Percentiles rank a stretch among this genome's conserved stretches.
Conservation (phyloP, 2,888 invertebrate species). For the Caenorhabditis virilis region DNA sequence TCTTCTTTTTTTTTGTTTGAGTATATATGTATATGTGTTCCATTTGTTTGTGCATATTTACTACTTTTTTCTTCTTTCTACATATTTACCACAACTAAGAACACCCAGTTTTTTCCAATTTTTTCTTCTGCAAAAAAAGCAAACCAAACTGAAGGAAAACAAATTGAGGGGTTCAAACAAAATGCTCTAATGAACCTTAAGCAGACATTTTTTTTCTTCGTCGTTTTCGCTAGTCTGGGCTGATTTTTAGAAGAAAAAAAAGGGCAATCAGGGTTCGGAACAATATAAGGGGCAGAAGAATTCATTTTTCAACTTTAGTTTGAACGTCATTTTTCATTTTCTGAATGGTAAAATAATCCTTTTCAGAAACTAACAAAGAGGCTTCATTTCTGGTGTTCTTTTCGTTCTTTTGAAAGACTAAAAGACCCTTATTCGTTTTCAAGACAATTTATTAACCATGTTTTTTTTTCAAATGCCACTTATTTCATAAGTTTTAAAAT, state of each 20-base stretch:
- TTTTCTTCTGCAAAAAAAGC: background rate
- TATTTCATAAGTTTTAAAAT: too few species aligned
- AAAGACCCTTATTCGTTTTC: too few species aligned
- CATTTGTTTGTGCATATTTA: background rate
- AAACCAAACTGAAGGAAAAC: background rate
- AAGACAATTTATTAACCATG: too few species aligned
- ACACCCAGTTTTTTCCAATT: background rate
- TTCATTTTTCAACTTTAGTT: too few species aligned
- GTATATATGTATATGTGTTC: background rate
- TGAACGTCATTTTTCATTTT: too few species aligned
- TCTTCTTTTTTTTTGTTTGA: background rate
- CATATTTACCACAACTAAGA: background rate
- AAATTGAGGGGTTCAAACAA: background rate
- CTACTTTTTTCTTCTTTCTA: background rate
- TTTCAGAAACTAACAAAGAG: too few species aligned
- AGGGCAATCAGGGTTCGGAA: too few species aligned
- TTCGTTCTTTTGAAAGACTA: too few species aligned
- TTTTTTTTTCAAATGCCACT: too few species aligned
- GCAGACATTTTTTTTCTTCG: background rate
- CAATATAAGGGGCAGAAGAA: too few species aligned
- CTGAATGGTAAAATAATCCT: too few species aligned
- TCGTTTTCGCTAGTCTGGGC: background rate
- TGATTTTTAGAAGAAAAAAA: background rate
- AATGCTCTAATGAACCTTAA: background rate
- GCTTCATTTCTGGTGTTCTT: too few species aligned